Evolutionary conservation across 2,113 vertebrate genomes (phyloP), one percentile per base, ranked within the genome.

Genomic region (Lycocorax pyrrhopterus): DNA sequence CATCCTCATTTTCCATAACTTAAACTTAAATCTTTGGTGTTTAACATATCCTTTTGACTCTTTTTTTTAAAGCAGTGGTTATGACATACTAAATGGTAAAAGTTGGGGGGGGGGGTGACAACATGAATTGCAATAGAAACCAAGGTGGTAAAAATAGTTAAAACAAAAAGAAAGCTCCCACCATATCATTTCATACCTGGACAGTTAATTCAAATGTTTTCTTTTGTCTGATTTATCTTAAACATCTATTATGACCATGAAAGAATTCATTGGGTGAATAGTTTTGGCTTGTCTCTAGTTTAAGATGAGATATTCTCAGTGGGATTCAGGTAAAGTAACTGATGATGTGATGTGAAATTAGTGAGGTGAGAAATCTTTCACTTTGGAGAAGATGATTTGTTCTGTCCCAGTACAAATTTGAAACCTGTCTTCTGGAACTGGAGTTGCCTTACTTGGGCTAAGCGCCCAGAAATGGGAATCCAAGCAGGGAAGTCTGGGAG

Each of bases 1-100:
- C 91, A 96, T 97, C 62, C 92, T 98, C 84, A 96, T 97, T 98
- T 96, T 84, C 95, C 97, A 91, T 96, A 84, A 94, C 95, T 93
- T 90, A 88, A 84, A 94, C 95, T 93, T 90, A 88, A 75, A 94
- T 81, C 73, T 96, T 95, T 89, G 78, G 44, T 93, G 47, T 85
- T 64, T 68, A 95, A 49, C 73, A 63, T 74, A 90, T 59, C 39
- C 16, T 91, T 87, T 43, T 75, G 73, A n/a, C 64, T 52, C 72
- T 69, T 63, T 74, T 74, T 35, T 66, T 80, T 64, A 8, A 19
- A 79, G 21, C 51, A 85, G 69, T 59, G 47, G 13, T 87, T 92
- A 37, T 82, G 59, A 55, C 47, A 37, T 84, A 14, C 23, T 47
- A 69, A 69, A 79, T 44, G 51, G 15, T 63, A 37, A 37, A 73